A percentile compares a stretch with the other conserved stretches of the same genome.
These are phyloP conservation scores for Hucho hucho DNA, from an alignment of 2,113 vertebrate genomes.

Conservation along the genomic window DNA sequence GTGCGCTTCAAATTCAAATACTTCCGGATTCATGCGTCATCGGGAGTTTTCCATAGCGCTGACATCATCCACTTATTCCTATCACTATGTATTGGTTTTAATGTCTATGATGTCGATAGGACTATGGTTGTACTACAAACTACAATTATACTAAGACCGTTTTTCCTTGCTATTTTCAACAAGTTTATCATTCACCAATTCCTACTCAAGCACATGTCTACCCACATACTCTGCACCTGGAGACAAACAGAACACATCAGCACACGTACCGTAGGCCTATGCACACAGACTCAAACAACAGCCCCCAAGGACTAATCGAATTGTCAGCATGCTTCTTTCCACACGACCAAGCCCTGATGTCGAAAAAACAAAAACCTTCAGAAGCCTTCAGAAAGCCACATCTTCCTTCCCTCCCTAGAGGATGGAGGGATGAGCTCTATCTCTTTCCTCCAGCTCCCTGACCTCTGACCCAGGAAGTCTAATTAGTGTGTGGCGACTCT, in stretches of 20 bases:
- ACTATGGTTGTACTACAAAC: too few relatives aligned
- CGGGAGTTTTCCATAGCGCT: too few relatives aligned
- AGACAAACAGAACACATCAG: too few relatives aligned
- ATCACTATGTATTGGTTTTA: too few relatives aligned
- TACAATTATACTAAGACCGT: too few relatives aligned
- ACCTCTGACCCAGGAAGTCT: constrained; percentile 60
- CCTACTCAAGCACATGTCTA: background rate
- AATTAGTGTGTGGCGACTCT: constrained; percentile 57
- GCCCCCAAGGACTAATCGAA: background rate
- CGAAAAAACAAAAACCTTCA: background rate
- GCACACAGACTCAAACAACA: background rate
- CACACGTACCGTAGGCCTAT: background rate
- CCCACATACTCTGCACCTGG: background rate
- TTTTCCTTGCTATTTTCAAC: too few relatives aligned
- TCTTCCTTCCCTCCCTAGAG: constrained; percentile 48
- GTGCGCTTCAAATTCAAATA: too few relatives aligned
- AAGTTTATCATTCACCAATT: background rate
- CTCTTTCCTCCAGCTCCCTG: constrained; percentile 38
- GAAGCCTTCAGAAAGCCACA: background rate
- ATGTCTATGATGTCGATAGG: too few relatives aligned
- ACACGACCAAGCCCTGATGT: background rate
- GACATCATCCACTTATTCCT: too few relatives aligned
- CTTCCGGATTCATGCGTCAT: too few relatives aligned
- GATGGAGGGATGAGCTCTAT: background rate
- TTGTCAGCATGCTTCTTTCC: constrained; percentile 19